Conservation (phyloP, 2,888 invertebrate species). For the Lypha dubia region DNA sequence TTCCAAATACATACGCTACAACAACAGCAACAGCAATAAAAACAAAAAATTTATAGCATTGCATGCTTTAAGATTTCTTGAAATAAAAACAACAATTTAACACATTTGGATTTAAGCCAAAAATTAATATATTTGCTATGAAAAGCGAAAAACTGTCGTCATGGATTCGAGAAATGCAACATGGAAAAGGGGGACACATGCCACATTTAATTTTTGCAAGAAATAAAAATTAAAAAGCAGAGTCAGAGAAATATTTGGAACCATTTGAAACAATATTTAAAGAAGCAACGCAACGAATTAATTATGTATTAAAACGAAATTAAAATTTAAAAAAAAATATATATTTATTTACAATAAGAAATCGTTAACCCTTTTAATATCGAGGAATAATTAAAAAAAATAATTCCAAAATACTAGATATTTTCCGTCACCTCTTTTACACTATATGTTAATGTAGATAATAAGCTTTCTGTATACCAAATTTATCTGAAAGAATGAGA, state of each 20-base stretch:
- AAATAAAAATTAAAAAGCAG: constrained; percentile 14
- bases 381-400: too few species aligned
- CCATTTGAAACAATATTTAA: neutral
- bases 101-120: constrained; percentile 69
- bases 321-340: too few species aligned
- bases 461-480: too few species aligned
- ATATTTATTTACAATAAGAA: too few species aligned
- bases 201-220: constrained; percentile 49
- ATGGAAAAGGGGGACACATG: constrained; percentile 49
- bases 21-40: constrained; percentile 12
- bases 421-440: too few species aligned
- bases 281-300: neutral
- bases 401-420: too few species aligned
- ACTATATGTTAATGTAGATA: too few species aligned
- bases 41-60: constrained; percentile 34
- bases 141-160: constrained; percentile 42
- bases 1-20: constrained; percentile 14
- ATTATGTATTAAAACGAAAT: too few species aligned
- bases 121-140: constrained; percentile 20
- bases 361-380: too few species aligned
- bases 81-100: constrained; percentile 53
- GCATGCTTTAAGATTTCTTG: constrained; percentile 55
- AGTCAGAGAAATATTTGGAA: neutral
- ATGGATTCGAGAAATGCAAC: constrained; percentile 32
- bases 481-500: too few species aligned